Percentiles rank a stretch among this genome's conserved stretches.
phyloP scores from a whole-genome alignment of 2,888 invertebrate genomes.

The Leptopilina myrica region DNA sequence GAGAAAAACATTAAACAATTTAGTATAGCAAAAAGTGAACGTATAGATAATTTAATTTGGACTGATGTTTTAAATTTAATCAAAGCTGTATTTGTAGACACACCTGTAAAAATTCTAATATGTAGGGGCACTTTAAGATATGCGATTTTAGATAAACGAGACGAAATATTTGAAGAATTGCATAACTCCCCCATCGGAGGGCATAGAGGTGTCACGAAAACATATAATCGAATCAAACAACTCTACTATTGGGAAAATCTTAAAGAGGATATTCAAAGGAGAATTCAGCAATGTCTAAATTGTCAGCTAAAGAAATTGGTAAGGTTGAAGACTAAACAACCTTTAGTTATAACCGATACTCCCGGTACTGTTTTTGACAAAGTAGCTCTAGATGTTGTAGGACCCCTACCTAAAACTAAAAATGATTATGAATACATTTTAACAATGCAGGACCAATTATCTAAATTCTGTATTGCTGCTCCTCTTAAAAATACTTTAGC shows the following conservation, averaged over 20 bases:
- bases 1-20: too few relatives aligned
- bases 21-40: neutral
- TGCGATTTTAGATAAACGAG: neutral
- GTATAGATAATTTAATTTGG: conserved; percentile 22
- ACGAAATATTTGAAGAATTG: conserved; percentile 42
- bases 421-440: neutral
- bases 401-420: neutral
- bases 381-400: neutral
- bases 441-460: neutral
- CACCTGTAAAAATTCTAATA: neutral
- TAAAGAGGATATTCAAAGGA: conserved; percentile 46
- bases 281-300: conserved; percentile 44
- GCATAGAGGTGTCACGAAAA: conserved; percentile 37
- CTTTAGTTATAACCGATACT: conserved; percentile 53
- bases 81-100: neutral
- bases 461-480: neutral
- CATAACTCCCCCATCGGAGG: conserved; percentile 48
- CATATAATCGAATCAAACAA: conserved; percentile 47
- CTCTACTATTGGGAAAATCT: conserved; percentile 50
- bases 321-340: conserved; percentile 46
- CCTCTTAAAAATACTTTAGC: conserved; percentile 22
- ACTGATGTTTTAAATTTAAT: neutral
- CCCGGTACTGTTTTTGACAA: neutral
- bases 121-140: neutral
- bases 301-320: conserved; percentile 54